Base-by-base conservation (phyloP, 2,113 vertebrate genomes). In the Varanus salvator region DNA sequence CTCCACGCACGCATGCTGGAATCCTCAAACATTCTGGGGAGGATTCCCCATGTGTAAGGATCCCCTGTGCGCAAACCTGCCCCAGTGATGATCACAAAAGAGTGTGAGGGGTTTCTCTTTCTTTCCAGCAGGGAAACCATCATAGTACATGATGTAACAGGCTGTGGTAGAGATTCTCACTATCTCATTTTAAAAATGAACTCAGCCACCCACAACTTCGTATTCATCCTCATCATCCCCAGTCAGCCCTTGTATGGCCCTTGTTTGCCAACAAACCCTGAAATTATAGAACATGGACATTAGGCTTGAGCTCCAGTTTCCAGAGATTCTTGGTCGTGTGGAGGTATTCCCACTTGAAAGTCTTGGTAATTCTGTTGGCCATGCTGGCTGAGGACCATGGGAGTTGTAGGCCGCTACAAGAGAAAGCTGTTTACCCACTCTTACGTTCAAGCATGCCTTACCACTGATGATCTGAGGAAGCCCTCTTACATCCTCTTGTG, bases 201-300 rank as follows among this genome's bases (percentile, higher is more conserved):
- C 57, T 9, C 11, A 60, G 57, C 57, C 57, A 14, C 15, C 57
- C 11, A 11, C 57, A 60, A 14, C 57, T 15, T 60, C 0, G 57
- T 12, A 14, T 15, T 15, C 57, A 64, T 3, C 4, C 15, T 19
- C 19, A 64, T 64, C 60, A 64, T 19, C 60, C 60, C 60, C 60
- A 64, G 17, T 19, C 60, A 19, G 57, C 38, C 38, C 38, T 44
- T 44, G 38, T 3, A 60, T 60, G 57, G 57, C 60, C 60, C 19
- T 64, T 19, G 17, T 64, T 21, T 64, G 17, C 60, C 17, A 87
- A 97, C 97, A 92, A 97, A 97, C 96, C 97, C 97, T 97, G 92
- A 90, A 86, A 93, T 93, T 48, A 95, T 84, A 87, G 93, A 92
- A 52, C 90, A 57, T 91, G 12, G 21, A 31, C 0, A 3, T 95